A percentile compares a stretch with the other conserved stretches of the same genome.
phyloP scores from a whole-genome alignment of 1,140 invertebrate genomes.

The Homarus americanus region DNA sequence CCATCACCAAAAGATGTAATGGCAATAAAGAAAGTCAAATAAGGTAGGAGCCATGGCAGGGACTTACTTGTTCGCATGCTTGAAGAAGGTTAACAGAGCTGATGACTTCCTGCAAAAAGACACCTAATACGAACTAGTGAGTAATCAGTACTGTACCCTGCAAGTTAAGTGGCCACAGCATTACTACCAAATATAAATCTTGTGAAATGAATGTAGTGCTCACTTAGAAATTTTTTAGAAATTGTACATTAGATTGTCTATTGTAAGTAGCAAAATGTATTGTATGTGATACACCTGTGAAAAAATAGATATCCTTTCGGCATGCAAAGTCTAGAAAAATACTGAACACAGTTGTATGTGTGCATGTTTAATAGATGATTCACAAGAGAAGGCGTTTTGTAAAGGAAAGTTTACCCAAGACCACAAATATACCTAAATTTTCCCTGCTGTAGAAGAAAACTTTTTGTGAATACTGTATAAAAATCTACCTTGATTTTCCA shows the following conservation, averaged over 20 bases:
- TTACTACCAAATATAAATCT: neutral
- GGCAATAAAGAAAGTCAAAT: neutral
- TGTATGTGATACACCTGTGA: neutral
- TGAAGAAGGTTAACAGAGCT: neutral
- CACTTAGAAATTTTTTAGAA: neutral
- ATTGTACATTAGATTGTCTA: neutral
- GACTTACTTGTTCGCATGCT: neutral
- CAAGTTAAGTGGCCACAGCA: neutral
- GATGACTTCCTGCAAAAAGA: constrained; percentile 4
- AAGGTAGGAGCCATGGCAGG: neutral
- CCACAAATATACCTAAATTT: too few relatives aligned
- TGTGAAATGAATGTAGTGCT: neutral
- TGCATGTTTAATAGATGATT: constrained; percentile 3
- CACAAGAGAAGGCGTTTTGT: neutral
- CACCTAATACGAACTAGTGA: neutral
- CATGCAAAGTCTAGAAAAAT: neutral
- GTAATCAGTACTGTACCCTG: neutral
- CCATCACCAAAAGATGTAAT: neutral
- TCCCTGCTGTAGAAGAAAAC: too few relatives aligned
- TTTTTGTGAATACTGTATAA: too few relatives aligned
- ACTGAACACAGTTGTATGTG: neutral
- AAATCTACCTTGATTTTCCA: too few relatives aligned
- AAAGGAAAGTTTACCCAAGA: too few relatives aligned
- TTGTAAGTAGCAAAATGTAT: neutral
- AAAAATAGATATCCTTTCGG: neutral